phyloP scores from a whole-genome alignment of 2,888 invertebrate genomes.

The Cheilosia urbana region DNA sequence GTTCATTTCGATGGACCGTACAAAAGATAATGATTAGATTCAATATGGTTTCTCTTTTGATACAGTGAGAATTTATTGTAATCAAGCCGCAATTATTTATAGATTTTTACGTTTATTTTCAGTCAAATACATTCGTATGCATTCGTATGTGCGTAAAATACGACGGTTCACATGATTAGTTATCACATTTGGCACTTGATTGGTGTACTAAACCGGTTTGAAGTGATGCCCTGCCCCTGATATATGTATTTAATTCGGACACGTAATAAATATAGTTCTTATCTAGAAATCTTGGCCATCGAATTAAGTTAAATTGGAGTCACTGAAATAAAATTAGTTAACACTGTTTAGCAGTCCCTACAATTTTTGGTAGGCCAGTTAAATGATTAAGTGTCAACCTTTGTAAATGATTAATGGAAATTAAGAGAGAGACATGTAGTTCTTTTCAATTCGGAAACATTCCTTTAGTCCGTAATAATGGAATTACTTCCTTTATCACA shows the following conservation, averaged over 20 bases:
- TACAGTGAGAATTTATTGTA: slow-evolving; percentile 10
- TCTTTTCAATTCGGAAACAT: too few species aligned
- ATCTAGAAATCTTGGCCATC: too few species aligned
- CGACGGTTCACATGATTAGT: slow-evolving; percentile 62
- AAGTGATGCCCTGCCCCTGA: not conserved
- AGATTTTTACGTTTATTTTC: slow-evolving; percentile 12
- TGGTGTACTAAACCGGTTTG: slow-evolving; percentile 51
- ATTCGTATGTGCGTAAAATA: not conserved
- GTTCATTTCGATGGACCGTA: slow-evolving; percentile 34
- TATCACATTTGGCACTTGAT: slow-evolving; percentile 54
- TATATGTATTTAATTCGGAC: slow-evolving; percentile 7
- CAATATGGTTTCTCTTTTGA: slow-evolving; percentile 4
- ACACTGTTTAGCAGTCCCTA: too few species aligned
- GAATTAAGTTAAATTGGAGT: too few species aligned
- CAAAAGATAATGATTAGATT: slow-evolving; percentile 1
- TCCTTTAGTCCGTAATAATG: too few species aligned
- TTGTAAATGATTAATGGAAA: too few species aligned
- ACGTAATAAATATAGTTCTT: too few species aligned
- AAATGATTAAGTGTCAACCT: too few species aligned
- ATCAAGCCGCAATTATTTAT: slow-evolving; percentile 15
- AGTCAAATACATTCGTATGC: not conserved
- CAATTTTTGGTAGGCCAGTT: too few species aligned
- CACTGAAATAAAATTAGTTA: too few species aligned
- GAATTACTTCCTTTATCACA: too few species aligned
- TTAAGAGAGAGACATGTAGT: too few species aligned